Base-by-base conservation (phyloP, 2,888 invertebrate species). In the Drosophila niveifrons region DNA sequence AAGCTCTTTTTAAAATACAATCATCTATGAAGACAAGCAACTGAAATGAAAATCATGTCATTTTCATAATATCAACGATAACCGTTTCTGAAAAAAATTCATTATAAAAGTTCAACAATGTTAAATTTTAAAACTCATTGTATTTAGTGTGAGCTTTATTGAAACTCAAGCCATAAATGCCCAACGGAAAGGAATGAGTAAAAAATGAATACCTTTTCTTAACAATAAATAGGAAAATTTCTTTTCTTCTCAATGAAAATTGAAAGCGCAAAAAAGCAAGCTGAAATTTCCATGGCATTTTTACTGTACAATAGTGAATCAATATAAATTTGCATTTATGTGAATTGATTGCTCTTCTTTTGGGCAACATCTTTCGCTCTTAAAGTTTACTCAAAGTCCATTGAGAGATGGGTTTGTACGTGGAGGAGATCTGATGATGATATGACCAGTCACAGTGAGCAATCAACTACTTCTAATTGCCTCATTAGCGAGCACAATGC, bases 381-480 rank as follows among this genome's bases (percentile, higher is more conserved):
- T 51, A 31, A 65, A 53, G 57, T n/a, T 41, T n/a, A 44, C 23
- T 17, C 15, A 17, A 52, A 23, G 28, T 23, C 17, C 11, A 18
- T 8, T 58, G 44, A 46, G 41, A 17, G 15, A 17, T 41, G 31
- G 1, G 9, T 8, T 8, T 2, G 11, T 50, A 11, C 18, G 10
- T n/a, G 10, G 7, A 41, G 36, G 44, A 56, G 44, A 13, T 23
- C 9, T 39, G 15, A 11, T 28, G 15, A 13, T 28, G 23, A 57
- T 46, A 36, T 65, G 75, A 15, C 23, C 47, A 72, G 72, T 76
- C 77, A 75, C 55, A 51, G 57, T 58, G 47, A 50, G 51, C 72
- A 72, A 77, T 75, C 68, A 65, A 51, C 72, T 67, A 62, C 56
- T 71, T 67, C 81, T 86, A 80, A 80, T 80, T 78, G 70, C 78